Percentiles rank a stretch among this genome's conserved stretches.
Conservation (phyloP, 2,888 invertebrate genomes). For the Limenitis arthemis region DNA sequence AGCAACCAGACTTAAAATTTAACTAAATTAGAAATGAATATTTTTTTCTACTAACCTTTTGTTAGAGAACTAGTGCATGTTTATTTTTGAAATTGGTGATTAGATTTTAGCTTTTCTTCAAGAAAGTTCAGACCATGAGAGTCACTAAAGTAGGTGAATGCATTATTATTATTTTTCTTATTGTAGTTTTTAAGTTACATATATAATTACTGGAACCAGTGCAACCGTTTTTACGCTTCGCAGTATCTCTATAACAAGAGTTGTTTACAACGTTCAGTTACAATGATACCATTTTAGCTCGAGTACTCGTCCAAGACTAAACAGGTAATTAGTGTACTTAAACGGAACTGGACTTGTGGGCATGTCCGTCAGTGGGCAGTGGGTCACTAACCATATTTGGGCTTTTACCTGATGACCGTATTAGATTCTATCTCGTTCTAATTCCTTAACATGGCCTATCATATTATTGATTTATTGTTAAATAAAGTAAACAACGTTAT, state of each 20-base stretch:
- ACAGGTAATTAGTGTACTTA: slow-evolving; percentile 50
- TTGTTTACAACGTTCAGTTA: slow-evolving; percentile 33
- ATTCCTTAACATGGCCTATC: slow-evolving; percentile 34
- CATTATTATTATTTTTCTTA: too few relatives aligned
- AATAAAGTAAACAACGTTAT: slow-evolving; percentile 4
- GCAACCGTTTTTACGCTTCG: slow-evolving; percentile 20
- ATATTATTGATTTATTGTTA: slow-evolving; percentile 12
- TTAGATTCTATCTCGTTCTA: slow-evolving; percentile 47
- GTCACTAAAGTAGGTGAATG: too few relatives aligned
- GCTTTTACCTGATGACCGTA: slow-evolving; percentile 46
- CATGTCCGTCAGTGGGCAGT: slow-evolving; percentile 46
- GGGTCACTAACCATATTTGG: slow-evolving; percentile 58
- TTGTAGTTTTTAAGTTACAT: background rate
- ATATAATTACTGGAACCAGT: slow-evolving; percentile 18
- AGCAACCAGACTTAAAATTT: too few relatives aligned
- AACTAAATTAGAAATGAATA: too few relatives aligned
- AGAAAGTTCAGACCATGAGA: too few relatives aligned
- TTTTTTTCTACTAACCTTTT: too few relatives aligned
- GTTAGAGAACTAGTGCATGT: too few relatives aligned
- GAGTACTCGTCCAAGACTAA: slow-evolving; percentile 51
- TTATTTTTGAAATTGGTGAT: too few relatives aligned
- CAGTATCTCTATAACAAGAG: slow-evolving; percentile 20
- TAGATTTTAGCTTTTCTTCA: too few relatives aligned
- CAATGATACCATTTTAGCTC: slow-evolving; percentile 32
- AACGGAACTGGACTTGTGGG: slow-evolving; percentile 47